Percentiles rank a stretch among this genome's conserved stretches.
These are phyloP conservation scores for Oxyruncus cristatus DNA, from an alignment of 2,113 vertebrate genomes.

Conservation along the genomic window DNA sequence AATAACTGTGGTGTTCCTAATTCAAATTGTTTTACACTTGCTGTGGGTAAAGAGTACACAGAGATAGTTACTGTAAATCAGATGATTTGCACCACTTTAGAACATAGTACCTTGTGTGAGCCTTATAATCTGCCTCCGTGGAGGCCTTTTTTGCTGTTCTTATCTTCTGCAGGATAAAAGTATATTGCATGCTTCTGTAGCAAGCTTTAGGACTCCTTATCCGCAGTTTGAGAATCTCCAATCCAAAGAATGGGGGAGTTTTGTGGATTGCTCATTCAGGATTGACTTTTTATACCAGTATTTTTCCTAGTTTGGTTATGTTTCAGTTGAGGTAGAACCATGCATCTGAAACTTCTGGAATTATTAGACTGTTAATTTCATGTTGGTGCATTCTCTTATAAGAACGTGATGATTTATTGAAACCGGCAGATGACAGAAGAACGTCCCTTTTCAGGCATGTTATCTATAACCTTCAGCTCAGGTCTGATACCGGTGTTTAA, in stretches of 20 bases:
- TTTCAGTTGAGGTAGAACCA: neutral
- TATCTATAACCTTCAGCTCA: neutral
- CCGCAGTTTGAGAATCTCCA: neutral
- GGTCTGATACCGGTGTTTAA: neutral
- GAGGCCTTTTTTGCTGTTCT: slow-evolving; percentile 12
- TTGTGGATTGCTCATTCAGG: neutral
- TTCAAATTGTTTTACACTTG: slow-evolving; percentile 56
- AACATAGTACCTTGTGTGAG: slow-evolving; percentile 4
- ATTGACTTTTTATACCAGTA: neutral
- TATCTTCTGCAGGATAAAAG: neutral
- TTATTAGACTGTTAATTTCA: neutral
- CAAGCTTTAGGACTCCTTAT: neutral
- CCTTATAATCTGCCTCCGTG: slow-evolving; percentile 34
- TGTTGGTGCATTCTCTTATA: neutral
- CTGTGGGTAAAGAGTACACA: slow-evolving; percentile 26
- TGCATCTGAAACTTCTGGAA: neutral
- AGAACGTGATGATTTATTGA: neutral
- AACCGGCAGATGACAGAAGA: neutral
- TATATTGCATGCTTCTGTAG: neutral
- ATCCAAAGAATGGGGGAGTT: neutral
- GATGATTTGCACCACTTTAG: slow-evolving; percentile 48
- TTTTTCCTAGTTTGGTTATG: neutral
- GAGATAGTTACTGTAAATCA: slow-evolving; percentile 48
- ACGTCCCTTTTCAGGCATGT: neutral
- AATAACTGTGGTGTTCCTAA: slow-evolving; percentile 43